Percentiles rank a stretch among this genome's conserved stretches.
Conservation (phyloP, 2,113 vertebrate species). For the Paradisaea rubra region DNA sequence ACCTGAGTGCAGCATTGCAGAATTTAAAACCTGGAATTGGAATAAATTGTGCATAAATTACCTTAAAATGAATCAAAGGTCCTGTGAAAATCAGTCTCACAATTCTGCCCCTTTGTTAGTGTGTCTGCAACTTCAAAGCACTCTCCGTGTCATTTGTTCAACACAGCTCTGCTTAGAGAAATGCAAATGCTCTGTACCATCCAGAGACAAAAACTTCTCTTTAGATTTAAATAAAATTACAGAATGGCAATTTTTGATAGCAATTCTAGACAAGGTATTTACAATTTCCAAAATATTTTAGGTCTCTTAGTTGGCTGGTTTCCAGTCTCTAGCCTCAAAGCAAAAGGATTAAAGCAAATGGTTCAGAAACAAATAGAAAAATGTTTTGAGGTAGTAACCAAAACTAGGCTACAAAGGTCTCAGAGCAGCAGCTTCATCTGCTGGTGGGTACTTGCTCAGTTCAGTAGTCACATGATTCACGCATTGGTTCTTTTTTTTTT, state of each 20-base stretch:
- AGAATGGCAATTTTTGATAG: not conserved
- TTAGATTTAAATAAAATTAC: not conserved
- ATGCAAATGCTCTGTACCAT: not conserved
- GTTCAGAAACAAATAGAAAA: slow-evolving; percentile 2
- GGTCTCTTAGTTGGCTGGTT: not conserved
- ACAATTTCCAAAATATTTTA: not conserved
- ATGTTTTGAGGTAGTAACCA: not conserved
- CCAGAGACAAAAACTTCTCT: not conserved
- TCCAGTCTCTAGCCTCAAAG: not conserved
- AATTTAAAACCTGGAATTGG: not conserved
- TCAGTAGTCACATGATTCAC: slow-evolving; percentile 67
- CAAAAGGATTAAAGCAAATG: slow-evolving; percentile 5
- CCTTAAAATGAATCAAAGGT: not conserved
- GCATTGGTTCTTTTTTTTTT: slow-evolving; percentile 52
- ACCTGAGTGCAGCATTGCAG: not conserved
- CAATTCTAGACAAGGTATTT: not conserved
- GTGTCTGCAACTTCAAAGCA: not conserved
- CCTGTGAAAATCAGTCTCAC: not conserved
- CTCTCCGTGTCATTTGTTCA: not conserved
- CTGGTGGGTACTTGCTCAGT: slow-evolving; percentile 40
- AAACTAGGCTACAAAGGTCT: slow-evolving; percentile 42
- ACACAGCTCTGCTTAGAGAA: not conserved
- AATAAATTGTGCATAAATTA: not conserved
- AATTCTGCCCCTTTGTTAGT: not conserved
- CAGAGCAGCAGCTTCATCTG: not conserved